Percentiles rank a stretch among this genome's conserved stretches.
Evolutionary conservation across 2,888 invertebrate species (phyloP).

Genomic region (Choreutis nemorana): DNA sequence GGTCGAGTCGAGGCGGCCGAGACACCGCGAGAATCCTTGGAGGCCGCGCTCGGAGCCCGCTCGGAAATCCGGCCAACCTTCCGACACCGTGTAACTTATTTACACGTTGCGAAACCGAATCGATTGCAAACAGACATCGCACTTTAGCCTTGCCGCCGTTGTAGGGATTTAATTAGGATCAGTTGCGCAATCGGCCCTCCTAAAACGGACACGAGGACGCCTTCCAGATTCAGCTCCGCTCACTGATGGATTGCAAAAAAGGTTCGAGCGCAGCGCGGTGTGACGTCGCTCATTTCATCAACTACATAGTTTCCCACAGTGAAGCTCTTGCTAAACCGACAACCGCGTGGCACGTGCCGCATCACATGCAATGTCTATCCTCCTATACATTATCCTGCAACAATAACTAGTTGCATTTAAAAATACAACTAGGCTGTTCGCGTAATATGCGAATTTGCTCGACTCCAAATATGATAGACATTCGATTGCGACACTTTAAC

Average conservation of each 20-base stretch:
- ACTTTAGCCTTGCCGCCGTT: slow-evolving; percentile 55
- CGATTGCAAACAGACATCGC: slow-evolving; percentile 65
- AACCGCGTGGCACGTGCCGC: slow-evolving; percentile 19
- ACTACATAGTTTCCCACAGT: slow-evolving; percentile 37
- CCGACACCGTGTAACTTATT: slow-evolving; percentile 64
- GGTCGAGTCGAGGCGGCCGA: slow-evolving; percentile 21
- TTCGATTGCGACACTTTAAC: slow-evolving; percentile 52
- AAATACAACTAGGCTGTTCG: no score
- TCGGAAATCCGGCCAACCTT: slow-evolving; percentile 68
- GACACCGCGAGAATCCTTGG: slow-evolving; percentile 57
- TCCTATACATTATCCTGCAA: no score
- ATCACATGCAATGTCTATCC: no score
- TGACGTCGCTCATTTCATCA: slow-evolving; percentile 48
- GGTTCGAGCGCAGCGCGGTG: no score
- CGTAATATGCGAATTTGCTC: no score
- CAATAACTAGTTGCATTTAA: no score
- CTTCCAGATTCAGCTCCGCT: slow-evolving; percentile 45
- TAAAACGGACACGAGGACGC: slow-evolving; percentile 64
- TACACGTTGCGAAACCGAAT: slow-evolving; percentile 64
- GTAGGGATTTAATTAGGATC: slow-evolving; percentile 66
- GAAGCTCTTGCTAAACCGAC: slow-evolving; percentile 26
- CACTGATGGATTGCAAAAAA: slow-evolving; percentile 51
- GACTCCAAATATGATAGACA: slow-evolving; percentile 30
- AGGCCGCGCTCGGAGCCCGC: slow-evolving; percentile 60
- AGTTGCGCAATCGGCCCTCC: slow-evolving; percentile 52